Evolutionary conservation across 2,888 invertebrate species (phyloP), one percentile per base, ranked within the genome.

Genomic region (Matsumyia berberina): DNA sequence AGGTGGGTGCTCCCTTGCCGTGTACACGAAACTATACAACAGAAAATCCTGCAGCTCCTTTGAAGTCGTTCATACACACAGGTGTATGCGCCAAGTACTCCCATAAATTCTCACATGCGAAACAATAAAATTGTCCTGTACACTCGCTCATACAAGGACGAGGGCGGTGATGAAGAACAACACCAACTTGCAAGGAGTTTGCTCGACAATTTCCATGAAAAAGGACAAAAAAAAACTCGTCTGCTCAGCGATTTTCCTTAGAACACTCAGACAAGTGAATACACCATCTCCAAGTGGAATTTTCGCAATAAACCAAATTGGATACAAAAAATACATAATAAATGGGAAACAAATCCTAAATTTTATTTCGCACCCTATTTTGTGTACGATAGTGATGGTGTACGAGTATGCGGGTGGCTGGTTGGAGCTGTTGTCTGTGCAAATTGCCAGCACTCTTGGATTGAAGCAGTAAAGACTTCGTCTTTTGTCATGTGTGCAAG

Each of bases 271-370:
- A 83, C 69, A 78, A 64, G 73, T 78, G 73, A 73, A 67, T 69
- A 49, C 39, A 72, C 39, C 51, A 55, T 76, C 46, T 67, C 33
- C 64, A 74, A 86, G 49, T 76, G 72, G 76, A 77, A 81, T 81
- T 81, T 24, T 77, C 57, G 77, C 81, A 81, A 81, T 81, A 86
- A 81, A 86, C 86, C 76, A 81, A 86, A 81, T 86, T 81, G 86
- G 86, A 77, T 86, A 81, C 77, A 77, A 86, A 86, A 77, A 73
- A 77, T 72, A 76, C 76, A 67, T 70, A 80, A 76, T 80, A 85
- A 80, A 80, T 79, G 76, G 80, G 76, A 85, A 80, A 85, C 80
- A 85, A 80, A 85, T 85, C 85, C 85, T 74, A 80, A 80, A 85
- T 80, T 85, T 85, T 80, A 85, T 85, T 85, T 79, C 85, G 60